Evolutionary conservation across 2,797 vertebrate genomes (phyloP).

Genomic region (Pelochelys cantorii): DNA sequence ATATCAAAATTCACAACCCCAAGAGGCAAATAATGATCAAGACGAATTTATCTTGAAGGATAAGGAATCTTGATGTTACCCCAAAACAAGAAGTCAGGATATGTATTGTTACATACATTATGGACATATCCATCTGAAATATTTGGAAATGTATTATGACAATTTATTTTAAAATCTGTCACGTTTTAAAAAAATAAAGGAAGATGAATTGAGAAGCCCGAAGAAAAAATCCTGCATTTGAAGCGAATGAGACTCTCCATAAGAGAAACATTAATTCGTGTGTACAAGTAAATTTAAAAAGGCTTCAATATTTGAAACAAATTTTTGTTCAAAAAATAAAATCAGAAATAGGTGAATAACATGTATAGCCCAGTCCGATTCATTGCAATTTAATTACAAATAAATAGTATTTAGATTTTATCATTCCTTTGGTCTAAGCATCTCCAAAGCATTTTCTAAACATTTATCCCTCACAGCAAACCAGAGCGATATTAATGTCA

Average conservation of each 20-base stretch:
- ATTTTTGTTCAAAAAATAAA: background rate
- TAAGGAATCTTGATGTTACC: background rate
- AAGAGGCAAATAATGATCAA: background rate
- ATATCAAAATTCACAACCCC: background rate
- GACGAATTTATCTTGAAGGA: background rate
- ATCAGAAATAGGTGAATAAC: background rate
- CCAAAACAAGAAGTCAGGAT: background rate
- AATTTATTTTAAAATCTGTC: background rate
- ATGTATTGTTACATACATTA: background rate
- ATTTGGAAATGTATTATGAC: background rate
- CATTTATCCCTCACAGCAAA: background rate
- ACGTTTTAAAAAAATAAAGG: background rate
- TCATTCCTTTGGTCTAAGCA: background rate
- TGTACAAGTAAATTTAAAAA: background rate
- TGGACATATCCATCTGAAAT: background rate
- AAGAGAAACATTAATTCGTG: accelerated
- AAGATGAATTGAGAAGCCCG: background rate
- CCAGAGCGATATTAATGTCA: background rate
- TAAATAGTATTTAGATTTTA: background rate
- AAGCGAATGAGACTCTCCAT: background rate
- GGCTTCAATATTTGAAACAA: background rate
- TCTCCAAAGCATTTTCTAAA: background rate
- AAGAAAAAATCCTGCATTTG: background rate
- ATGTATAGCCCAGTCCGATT: background rate
- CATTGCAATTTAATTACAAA: background rate